These are phyloP conservation scores for Nanorana parkeri DNA, from an alignment of 2,113 vertebrate species.

Conservation along the genomic window DNA sequence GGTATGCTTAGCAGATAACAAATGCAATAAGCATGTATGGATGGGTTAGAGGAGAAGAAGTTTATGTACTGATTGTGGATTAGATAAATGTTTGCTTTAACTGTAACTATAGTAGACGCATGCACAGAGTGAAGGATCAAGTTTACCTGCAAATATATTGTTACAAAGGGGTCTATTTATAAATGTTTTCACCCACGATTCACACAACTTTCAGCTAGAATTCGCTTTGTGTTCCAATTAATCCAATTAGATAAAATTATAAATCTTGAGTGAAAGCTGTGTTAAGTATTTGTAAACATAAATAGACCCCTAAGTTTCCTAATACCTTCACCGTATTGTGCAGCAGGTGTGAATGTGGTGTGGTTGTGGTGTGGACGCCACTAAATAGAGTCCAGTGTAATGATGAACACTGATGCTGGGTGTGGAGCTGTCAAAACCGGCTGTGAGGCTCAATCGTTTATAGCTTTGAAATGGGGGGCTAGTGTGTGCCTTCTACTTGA, in stretches of 20 bases:
- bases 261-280: too few relatives aligned
- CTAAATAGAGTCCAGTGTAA: background rate
- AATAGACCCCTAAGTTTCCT: too few relatives aligned
- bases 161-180: background rate
- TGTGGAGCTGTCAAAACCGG: constrained; percentile 7
- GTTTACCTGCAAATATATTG: background rate
- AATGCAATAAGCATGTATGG: background rate
- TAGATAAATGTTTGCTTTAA: background rate
- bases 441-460: background rate
- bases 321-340: too few relatives aligned
- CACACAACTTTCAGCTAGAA: too few relatives aligned
- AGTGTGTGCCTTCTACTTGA: background rate
- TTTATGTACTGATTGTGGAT: background rate
- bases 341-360: background rate
- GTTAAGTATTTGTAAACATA: too few relatives aligned
- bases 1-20: constrained; percentile 46
- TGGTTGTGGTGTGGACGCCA: background rate
- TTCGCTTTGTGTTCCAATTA: too few relatives aligned
- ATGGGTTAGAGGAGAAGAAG: background rate
- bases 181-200: too few relatives aligned
- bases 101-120: background rate
- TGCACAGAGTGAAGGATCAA: background rate
- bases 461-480: background rate
- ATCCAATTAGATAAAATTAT: too few relatives aligned
- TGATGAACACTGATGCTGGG: background rate